Percentiles rank a stretch among this genome's conserved stretches.
These are phyloP conservation scores for Muschampia plurimacula DNA, from an alignment of 2,888 invertebrate genomes.

Conservation along the genomic window DNA sequence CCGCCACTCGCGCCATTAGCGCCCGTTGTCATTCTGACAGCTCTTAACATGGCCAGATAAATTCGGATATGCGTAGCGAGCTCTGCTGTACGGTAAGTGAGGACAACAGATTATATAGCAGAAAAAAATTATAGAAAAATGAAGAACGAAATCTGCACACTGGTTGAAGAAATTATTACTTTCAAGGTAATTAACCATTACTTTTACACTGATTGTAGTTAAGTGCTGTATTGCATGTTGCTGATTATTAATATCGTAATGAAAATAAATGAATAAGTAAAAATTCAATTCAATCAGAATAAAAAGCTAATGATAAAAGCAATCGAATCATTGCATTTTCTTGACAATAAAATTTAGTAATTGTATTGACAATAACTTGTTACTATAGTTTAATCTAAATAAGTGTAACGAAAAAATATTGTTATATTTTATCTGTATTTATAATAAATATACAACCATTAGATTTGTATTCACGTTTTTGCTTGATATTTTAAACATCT, in stretches of 20 bases:
- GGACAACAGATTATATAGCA: neutral
- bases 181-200: too few relatives aligned
- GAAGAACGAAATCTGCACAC: neutral
- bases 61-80: slow-evolving; percentile 51
- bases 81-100: slow-evolving; percentile 47
- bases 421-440: slow-evolving; percentile 1
- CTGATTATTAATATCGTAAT: too few relatives aligned
- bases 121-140: neutral
- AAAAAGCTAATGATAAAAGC: too few relatives aligned
- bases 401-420: neutral
- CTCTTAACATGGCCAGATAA: slow-evolving; percentile 60
- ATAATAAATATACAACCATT: neutral
- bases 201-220: too few relatives aligned
- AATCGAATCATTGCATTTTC: neutral
- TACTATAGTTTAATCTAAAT: neutral
- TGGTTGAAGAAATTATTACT: too few relatives aligned
- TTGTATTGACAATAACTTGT: neutral
- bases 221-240: too few relatives aligned
- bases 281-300: neutral
- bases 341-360: neutral
- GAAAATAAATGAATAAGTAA: neutral
- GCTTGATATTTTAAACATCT: neutral
- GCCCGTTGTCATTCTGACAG: slow-evolving; percentile 51
- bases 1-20: slow-evolving; percentile 43
- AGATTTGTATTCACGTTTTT: neutral